Conservation (phyloP, 2,888 invertebrate genomes). For the Bugulina stolonifera region DNA sequence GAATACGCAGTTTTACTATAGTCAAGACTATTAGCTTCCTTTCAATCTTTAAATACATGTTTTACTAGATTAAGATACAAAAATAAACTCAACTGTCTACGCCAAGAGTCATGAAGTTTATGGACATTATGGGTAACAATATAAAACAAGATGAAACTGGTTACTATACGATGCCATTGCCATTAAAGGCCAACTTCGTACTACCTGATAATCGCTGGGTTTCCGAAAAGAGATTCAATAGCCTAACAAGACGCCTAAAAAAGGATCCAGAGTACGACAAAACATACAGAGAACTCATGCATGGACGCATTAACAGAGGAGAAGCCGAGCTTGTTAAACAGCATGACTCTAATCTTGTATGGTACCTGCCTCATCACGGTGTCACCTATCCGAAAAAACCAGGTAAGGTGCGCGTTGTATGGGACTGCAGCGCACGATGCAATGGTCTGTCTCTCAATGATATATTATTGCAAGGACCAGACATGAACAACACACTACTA, state of each 20-base stretch:
- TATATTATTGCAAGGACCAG: conserved; percentile 28
- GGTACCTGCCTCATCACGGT: conserved; percentile 28
- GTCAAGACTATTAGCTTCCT: no score
- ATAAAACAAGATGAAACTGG: conserved; percentile 12
- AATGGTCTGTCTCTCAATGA: conserved; percentile 27
- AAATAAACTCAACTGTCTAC: no score
- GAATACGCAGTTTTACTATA: no score
- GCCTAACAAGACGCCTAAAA: conserved; percentile 8
- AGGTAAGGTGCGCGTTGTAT: conserved; percentile 28
- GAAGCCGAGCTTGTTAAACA: conserved; percentile 27
- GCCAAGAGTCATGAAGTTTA: not conserved
- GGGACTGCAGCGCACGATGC: conserved; percentile 26
- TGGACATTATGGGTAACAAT: not conserved
- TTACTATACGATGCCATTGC: conserved; percentile 27
- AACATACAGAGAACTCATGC: conserved; percentile 26
- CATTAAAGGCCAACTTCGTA: not conserved
- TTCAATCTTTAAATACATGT: no score
- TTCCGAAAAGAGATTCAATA: conserved; percentile 15
- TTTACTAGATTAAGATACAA: no score
- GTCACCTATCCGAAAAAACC: conserved; percentile 27
- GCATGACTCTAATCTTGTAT: not conserved
- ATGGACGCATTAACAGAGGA: conserved; percentile 26
- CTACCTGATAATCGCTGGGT: conserved; percentile 27
- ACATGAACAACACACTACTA: conserved; percentile 25
- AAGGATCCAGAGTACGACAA: conserved; percentile 12